Base-by-base conservation (phyloP, 2,797 vertebrate species). In the Lithobates sylvaticus region DNA sequence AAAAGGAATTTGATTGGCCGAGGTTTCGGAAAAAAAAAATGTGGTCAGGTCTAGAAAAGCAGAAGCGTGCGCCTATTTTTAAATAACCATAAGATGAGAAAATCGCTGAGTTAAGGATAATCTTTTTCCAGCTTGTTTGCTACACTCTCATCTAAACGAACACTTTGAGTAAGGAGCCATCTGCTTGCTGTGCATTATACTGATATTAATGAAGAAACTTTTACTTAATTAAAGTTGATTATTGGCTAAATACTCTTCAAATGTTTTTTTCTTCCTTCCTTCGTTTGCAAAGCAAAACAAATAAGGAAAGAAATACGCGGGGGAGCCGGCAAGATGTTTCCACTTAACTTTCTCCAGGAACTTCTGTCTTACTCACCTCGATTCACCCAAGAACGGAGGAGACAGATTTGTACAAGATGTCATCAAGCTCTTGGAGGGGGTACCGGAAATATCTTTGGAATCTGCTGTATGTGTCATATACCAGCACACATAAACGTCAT, bases 201-300 rank as follows among this genome's bases (percentile, higher is more conserved):
- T 0, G 0, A 26, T 84, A 88, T 75, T 83, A 91, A 89, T 77
- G 84, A 89, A 83, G 82, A 36, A 88, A 87, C 84, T 89, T 88
- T 76, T 73, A 84, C 89, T 89, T 90, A 86, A 91, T 90, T 90
- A 89, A 88, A 89, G 82, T 67, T 80, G 73, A 75, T 88, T 89
- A 91, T 90, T 89, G 88, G 84, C 84, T 78, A 64, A 58, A 13
- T 44, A n/a, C 7, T 44, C 75, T 68, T 72, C 36, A 64, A 29
- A 73, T 1, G 72, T 84, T 83, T 67, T 67, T 83, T 47, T 47
- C 68, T 67, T 80, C 34, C 64, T 70, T 71, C 32, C 65, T 70
- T 70, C 50, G 5, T 54, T 29, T 34, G 78, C 50, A 76, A 71
- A 27, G 54, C 23, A 83, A 87, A 18, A 73, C 85, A 81, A 72